A percentile compares a stretch with the other conserved stretches of the same genome.
Evolutionary conservation across 2,888 invertebrate species (phyloP).

Genomic region (Ceratothoa steindachneri): DNA sequence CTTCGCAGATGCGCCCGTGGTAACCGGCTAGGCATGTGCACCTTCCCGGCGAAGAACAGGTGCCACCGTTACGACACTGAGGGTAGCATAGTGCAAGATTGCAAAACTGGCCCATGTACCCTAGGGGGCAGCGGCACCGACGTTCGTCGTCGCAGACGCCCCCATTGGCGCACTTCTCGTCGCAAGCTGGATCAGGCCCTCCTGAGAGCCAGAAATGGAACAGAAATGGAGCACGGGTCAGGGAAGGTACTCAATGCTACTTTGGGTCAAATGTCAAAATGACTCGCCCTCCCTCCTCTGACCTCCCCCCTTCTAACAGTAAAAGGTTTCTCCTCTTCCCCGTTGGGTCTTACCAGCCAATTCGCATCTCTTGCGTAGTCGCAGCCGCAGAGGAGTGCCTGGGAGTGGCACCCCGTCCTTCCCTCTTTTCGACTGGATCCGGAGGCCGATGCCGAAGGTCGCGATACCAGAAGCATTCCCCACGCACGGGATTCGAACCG

Average conservation of each 20-base stretch:
- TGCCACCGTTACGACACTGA: slow-evolving; percentile 87
- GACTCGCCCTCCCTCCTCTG: too few relatives aligned
- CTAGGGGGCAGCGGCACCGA: slow-evolving; percentile 81
- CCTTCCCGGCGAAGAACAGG: slow-evolving; percentile 81
- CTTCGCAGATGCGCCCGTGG: slow-evolving; percentile 85
- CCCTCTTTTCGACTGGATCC: slow-evolving; percentile 69
- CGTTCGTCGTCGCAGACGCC: slow-evolving; percentile 78
- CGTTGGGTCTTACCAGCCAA: slow-evolving; percentile 14
- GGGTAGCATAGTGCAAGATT: slow-evolving; percentile 85
- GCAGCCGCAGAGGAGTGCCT: slow-evolving; percentile 80
- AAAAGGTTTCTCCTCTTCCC: too few relatives aligned
- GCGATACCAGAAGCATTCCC: slow-evolving; percentile 84
- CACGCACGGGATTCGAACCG: slow-evolving; percentile 75
- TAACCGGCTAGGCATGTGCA: slow-evolving; percentile 86
- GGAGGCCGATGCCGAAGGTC: slow-evolving; percentile 77
- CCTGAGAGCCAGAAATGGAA: background rate
- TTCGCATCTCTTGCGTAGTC: slow-evolving; percentile 87
- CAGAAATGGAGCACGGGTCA: background rate
- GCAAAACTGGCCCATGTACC: slow-evolving; percentile 86
- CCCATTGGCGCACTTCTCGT: slow-evolving; percentile 78
- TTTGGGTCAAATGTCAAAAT: too few relatives aligned
- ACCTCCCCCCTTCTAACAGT: too few relatives aligned
- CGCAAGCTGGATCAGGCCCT: slow-evolving; percentile 80
- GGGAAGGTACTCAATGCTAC: too few relatives aligned
- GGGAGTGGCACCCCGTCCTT: slow-evolving; percentile 73